A percentile compares a stretch with the other conserved stretches of the same genome.
Evolutionary conservation across 2,888 invertebrate genomes (phyloP).

Genomic region (Andrena minutula): DNA sequence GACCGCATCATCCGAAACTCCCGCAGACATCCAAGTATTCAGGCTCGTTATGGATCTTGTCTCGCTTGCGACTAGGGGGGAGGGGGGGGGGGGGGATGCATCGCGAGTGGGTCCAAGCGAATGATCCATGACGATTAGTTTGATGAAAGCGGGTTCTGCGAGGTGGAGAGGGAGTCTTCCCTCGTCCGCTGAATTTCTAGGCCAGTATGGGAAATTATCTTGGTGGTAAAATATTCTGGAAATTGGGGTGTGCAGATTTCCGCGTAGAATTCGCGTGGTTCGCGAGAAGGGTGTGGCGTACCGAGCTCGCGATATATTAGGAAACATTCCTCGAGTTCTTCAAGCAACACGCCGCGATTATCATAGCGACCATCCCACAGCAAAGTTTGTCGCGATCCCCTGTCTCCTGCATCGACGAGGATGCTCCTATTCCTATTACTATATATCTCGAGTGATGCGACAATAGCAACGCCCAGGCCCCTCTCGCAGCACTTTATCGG

Average conservation of each 20-base stretch:
- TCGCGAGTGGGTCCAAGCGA: background rate
- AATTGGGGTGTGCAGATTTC: background rate
- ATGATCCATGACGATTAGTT: background rate
- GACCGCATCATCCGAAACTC: background rate
- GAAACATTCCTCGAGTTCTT: constrained; percentile 54
- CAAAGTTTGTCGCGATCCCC: background rate
- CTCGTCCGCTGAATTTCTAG: too few relatives aligned
- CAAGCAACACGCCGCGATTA: background rate
- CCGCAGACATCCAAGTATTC: background rate
- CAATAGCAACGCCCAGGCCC: constrained; percentile 41
- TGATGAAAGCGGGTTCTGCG: background rate
- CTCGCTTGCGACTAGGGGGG: background rate
- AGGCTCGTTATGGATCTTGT: background rate
- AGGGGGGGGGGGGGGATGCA: background rate
- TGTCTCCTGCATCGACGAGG: constrained; percentile 23
- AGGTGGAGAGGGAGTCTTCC: background rate
- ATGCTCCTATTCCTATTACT: constrained; percentile 30
- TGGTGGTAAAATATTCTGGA: background rate
- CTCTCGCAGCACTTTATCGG: constrained; percentile 36
- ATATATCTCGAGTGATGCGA: constrained; percentile 29
- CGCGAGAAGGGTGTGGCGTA: background rate
- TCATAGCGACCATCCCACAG: background rate
- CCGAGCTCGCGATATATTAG: background rate
- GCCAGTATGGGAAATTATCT: too few relatives aligned
- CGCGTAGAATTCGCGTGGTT: background rate